Evolutionary conservation across 2,113 vertebrate species (phyloP).

Genomic region (Brienomyrus longianalis): DNA sequence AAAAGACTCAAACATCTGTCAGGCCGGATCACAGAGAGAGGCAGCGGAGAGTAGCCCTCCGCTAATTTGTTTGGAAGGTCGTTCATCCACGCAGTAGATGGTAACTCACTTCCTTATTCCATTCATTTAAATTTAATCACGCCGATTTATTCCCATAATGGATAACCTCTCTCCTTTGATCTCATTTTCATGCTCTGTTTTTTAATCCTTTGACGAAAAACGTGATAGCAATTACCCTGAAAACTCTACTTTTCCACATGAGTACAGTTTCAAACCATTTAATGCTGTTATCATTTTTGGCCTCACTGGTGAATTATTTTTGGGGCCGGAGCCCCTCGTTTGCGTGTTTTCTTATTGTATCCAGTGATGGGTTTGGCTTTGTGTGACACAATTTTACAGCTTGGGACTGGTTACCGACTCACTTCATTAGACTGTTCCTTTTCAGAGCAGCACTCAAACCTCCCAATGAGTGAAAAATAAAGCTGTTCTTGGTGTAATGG

Average conservation of each 20-base stretch:
- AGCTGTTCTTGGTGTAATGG: background rate
- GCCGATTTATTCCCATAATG: background rate
- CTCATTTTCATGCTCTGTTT: background rate
- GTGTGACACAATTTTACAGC: background rate
- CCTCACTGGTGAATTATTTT: background rate
- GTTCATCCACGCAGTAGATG: constrained; percentile 10
- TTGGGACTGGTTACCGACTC: background rate
- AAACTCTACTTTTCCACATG: background rate
- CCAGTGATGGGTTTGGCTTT: background rate
- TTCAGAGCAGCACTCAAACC: background rate
- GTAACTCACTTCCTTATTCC: constrained; percentile 1
- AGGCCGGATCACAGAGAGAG: constrained; percentile 37
- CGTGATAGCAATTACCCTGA: background rate
- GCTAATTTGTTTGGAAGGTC: constrained; percentile 34
- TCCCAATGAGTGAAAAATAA: background rate
- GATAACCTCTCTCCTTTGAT: background rate
- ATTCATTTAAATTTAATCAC: background rate
- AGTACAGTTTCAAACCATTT: background rate
- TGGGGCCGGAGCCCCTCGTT: background rate
- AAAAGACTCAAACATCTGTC: constrained; percentile 36
- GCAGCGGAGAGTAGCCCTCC: constrained; percentile 21
- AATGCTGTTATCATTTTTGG: background rate
- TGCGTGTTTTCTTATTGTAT: background rate
- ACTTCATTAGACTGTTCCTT: background rate
- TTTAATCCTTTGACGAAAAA: background rate